Evolutionary conservation across 2,888 invertebrate species (phyloP), one percentile per base, ranked within the genome.

Genomic region (Chymomyza amoena): DNA sequence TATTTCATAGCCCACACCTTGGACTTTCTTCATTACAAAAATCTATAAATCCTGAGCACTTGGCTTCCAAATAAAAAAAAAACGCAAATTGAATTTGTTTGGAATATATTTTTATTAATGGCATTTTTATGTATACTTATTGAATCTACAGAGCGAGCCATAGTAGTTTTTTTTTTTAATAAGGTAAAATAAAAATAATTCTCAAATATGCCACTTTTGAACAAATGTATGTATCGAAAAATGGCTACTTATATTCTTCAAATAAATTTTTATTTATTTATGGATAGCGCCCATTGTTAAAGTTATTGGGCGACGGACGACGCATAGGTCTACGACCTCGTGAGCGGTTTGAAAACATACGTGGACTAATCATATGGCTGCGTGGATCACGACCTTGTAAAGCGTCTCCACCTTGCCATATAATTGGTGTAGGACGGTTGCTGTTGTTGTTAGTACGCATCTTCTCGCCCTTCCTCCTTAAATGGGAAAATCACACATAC

Each of bases 401-500:
- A 2, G 63, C 28, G 1, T 79, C 82, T 5, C 89, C 82, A 4
- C 89, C 86, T 68, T 90, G 90, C 95, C 95, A 95, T 39, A 94
- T 92, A 75, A 95, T 95, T 0, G 95, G 95, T 13, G 94, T 94
- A 6, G 94, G 94, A 61, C 93, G 92, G 66, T 77, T 88, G 9
- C 65, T 25, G 18, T 69, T 72, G 28, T 66, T 70, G 13, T 25
- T 25, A 90, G 92, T 69, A 85, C 89, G 79, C 71, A 84, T 89
- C 89, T 92, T 96, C 96, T 64, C 96, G 94, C 4, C 95, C 96
- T 89, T 96, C 96, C 90, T 96, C 96, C 90, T 92, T 91, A 89
- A 67, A 65, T 52, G 25, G 10, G 7, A 57, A 18, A 57, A 57
- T 45, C 13, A 45, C 39, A 10, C 39, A 45, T 45, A 45, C 39